These are phyloP conservation scores for Monochamus alternatus DNA, from an alignment of 2,888 invertebrate species.

Conservation along the genomic window DNA sequence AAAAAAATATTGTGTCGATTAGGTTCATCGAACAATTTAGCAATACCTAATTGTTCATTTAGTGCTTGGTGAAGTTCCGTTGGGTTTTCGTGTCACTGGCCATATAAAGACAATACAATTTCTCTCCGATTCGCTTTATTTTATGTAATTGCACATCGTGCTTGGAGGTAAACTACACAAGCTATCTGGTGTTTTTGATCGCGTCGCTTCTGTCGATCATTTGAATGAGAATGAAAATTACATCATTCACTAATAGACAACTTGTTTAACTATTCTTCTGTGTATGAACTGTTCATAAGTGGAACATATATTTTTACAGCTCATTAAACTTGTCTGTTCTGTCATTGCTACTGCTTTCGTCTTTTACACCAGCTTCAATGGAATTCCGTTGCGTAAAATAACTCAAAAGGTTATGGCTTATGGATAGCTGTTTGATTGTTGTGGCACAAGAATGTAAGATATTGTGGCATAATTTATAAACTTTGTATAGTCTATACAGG, in stretches of 20 bases:
- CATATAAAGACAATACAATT: not conserved
- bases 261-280: conserved; percentile 21
- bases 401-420: no score
- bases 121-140: not conserved
- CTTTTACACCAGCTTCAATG: not conserved
- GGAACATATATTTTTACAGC: conserved; percentile 3
- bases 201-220: not conserved
- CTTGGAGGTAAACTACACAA: not conserved
- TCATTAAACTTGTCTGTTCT: conserved; percentile 1
- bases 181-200: not conserved
- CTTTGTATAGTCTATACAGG: no score
- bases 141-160: conserved; percentile 3
- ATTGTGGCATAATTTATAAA: no score
- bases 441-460: no score
- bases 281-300: conserved; percentile 14
- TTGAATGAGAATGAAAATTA: conserved; percentile 6
- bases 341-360: not conserved
- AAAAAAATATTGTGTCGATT: no score
- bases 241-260: not conserved
- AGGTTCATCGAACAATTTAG: not conserved
- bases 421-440: no score
- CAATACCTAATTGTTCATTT: not conserved
- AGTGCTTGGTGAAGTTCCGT: not conserved
- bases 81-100: not conserved
- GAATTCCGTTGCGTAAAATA: no score